Evolutionary conservation across 2,888 invertebrate species (phyloP).

Genomic region (Eulithis prunata): DNA sequence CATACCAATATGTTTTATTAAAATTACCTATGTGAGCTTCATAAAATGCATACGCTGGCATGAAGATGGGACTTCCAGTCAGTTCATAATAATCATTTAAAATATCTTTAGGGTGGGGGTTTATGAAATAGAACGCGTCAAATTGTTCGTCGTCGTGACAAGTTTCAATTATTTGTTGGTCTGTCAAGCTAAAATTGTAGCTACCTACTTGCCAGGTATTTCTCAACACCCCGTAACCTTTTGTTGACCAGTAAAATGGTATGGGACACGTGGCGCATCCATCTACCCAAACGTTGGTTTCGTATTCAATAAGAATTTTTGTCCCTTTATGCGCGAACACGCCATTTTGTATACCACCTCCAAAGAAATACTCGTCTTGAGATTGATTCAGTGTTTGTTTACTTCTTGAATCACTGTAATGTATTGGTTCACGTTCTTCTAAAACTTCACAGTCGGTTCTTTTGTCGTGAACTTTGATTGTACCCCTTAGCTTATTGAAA

Average conservation of each 20-base stretch:
- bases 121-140: conserved; percentile 75
- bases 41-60: conserved; percentile 76
- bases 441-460: conserved; percentile 63
- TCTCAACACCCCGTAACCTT: conserved; percentile 71
- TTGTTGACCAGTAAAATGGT: conserved; percentile 76
- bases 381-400: conserved; percentile 61
- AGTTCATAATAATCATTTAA: conserved; percentile 74
- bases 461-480: conserved; percentile 62
- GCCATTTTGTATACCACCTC: conserved; percentile 80
- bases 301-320: conserved; percentile 61
- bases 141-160: conserved; percentile 60
- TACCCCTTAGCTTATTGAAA: conserved; percentile 65
- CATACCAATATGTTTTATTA: conserved; percentile 45
- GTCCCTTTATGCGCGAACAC: conserved; percentile 73
- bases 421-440: conserved; percentile 59
- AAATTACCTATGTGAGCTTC: conserved; percentile 77
- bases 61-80: conserved; percentile 69
- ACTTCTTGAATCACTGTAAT: conserved; percentile 53
- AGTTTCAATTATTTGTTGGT: conserved; percentile 49
- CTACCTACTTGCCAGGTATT: conserved; percentile 75
- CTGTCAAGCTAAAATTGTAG: conserved; percentile 67
- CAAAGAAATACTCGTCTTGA: conserved; percentile 69
- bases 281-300: conserved; percentile 71
- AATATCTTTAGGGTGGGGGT: conserved; percentile 59
- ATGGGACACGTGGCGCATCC: conserved; percentile 74